These are phyloP conservation scores for Eudyptes chrysolophus DNA, from an alignment of 2,113 vertebrate genomes.

Conservation along the genomic window DNA sequence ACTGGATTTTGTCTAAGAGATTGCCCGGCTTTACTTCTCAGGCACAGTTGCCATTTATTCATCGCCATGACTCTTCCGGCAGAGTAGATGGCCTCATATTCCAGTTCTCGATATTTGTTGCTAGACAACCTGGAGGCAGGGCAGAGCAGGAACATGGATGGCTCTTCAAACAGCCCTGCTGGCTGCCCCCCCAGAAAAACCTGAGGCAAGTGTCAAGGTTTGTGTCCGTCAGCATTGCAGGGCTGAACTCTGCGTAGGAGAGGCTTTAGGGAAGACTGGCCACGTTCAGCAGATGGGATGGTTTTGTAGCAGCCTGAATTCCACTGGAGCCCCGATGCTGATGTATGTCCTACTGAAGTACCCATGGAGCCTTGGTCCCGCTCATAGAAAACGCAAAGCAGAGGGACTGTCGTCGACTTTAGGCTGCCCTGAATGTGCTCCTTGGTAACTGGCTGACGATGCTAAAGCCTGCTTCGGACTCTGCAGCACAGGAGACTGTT, in stretches of 20 bases:
- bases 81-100: background rate
- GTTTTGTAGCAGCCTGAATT: background rate
- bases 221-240: background rate
- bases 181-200: background rate
- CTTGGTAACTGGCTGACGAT: background rate
- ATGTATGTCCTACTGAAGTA: background rate
- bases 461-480: background rate
- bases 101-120: background rate
- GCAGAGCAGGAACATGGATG: background rate
- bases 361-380: background rate
- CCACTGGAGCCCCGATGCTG: accelerated
- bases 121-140: background rate
- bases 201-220: background rate
- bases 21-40: background rate
- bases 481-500: background rate
- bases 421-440: background rate
- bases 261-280: background rate
- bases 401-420: background rate
- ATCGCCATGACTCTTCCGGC: background rate
- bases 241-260: background rate
- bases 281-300: background rate
- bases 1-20: background rate
- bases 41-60: background rate
- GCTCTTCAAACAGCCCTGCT: background rate
- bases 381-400: background rate